Conservation (phyloP, 2,113 vertebrate species). For the Tragelaphus strepsiceros region DNA sequence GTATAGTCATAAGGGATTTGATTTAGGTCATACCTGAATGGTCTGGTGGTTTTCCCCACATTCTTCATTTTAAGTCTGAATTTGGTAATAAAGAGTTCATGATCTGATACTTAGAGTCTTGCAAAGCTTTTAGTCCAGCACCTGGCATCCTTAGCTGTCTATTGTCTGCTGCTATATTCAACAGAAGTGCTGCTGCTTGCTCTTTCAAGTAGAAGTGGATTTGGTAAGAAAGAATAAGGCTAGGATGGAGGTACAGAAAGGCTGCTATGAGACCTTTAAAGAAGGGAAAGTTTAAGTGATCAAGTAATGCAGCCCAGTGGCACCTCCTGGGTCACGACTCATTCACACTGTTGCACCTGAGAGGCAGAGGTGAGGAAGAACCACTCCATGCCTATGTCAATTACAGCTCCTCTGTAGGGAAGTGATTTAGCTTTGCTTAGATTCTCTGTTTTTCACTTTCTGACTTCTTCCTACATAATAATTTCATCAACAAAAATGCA, state of each 20-base stretch:
- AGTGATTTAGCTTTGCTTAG: not conserved
- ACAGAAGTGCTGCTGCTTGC: not conserved
- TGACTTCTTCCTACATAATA: not conserved
- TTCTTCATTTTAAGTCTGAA: too few species aligned
- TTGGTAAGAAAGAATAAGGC: not conserved
- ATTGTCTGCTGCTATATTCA: not conserved
- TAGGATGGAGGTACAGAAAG: not conserved
- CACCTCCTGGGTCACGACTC: not conserved
- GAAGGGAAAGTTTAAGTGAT: not conserved
- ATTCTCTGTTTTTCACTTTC: not conserved
- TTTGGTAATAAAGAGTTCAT: too few species aligned
- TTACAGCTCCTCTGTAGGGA: not conserved
- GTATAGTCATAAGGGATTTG: too few species aligned
- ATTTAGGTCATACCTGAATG: too few species aligned
- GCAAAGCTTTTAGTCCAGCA: not conserved
- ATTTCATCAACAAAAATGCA: not conserved
- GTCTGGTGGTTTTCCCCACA: too few species aligned
- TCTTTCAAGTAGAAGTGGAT: not conserved
- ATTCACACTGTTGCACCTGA: not conserved
- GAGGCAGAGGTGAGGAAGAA: not conserved
- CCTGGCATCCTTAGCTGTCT: not conserved
- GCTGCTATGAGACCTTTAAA: not conserved
- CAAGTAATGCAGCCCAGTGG: not conserved
- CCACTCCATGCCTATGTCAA: rapidly evolving
- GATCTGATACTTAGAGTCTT: not conserved